phyloP scores from a whole-genome alignment of 2,888 invertebrate genomes.

The Smittia sp. region DNA sequence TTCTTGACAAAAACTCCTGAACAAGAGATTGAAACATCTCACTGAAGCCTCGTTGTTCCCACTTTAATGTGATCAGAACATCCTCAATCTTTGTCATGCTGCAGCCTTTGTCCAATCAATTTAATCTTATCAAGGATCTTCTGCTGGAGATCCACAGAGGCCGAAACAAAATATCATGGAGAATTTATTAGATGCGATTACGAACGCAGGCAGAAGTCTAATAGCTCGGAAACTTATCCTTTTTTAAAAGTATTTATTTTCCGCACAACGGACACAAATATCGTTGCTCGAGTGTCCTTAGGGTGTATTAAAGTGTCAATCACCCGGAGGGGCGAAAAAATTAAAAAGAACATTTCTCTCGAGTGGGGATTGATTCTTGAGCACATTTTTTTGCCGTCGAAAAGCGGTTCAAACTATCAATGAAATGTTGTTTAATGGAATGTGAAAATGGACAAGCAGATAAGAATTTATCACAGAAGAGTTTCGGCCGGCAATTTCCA shows the following conservation, averaged over 20 bases:
- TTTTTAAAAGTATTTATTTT: slow-evolving; percentile 18
- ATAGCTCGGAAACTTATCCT: slow-evolving; percentile 39
- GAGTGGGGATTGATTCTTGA: slow-evolving; percentile 12
- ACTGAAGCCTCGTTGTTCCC: no score
- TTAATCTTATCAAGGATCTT: background rate
- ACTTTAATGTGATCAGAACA: no score
- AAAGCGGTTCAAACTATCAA: background rate
- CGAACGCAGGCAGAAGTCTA: slow-evolving; percentile 17
- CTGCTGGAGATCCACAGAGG: no score
- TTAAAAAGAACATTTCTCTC: slow-evolving; percentile 6
- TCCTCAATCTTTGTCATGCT: no score
- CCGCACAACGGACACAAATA: slow-evolving; percentile 23
- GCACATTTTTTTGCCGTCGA: background rate
- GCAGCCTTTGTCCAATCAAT: background rate
- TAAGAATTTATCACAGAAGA: slow-evolving; percentile 27
- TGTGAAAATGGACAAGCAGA: slow-evolving; percentile 41
- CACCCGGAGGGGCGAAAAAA: slow-evolving; percentile 15
- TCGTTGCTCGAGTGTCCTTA: background rate
- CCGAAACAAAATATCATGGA: background rate
- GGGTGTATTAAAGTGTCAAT: slow-evolving; percentile 31
- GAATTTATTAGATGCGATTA: slow-evolving; percentile 27
- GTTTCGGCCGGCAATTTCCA: background rate
- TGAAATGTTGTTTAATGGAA: slow-evolving; percentile 34
- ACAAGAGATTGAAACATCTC: no score
- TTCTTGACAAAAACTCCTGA: no score